Base-by-base conservation (phyloP, 2,113 vertebrate species). In the Sceloporus undulatus region DNA sequence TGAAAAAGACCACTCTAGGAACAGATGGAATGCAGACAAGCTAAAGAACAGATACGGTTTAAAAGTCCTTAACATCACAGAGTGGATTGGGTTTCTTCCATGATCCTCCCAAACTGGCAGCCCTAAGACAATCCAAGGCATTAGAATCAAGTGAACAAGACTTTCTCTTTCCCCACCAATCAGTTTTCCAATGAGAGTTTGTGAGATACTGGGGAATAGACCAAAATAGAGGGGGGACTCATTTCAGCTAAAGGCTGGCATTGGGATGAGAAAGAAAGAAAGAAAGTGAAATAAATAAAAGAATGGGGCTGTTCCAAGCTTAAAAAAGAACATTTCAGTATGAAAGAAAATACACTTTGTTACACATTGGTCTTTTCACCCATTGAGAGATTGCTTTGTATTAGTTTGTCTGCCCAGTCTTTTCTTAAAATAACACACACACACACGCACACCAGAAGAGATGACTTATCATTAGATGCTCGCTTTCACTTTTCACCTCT, bases 401-500 rank as follows among this genome's bases (percentile, higher is more conserved):
- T n/a, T 38, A 21, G 73, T 73, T n/a, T 56, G 9, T 27, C 48
- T 79, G 19, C 66, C 42, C 48, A 10, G 8, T 0, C n/a, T n/a
- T 66, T 85, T 77, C 34, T 5, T 68, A 1, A 27, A 18, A 25
- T 42, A 4, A 2, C 34, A 34, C 34, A 34, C 34, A 4, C 7
- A 27, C 16, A 29, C 25, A 79, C 40, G 23, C 14, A 70, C 23
- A 16, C 13, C 38, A 42, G 19, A 3, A 59, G 70, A 38, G 18
- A 40, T 52, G 3, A 10, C 27, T 18, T 25, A 48, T 87, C 71
- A 48, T 75, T 23, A 65, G 79, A 87, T n/a, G 71, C 79, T 82
- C 71, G 40, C 79, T 82, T 74, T 52, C 86, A 66, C 18, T 65
- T 82, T 66, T 81, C 71, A 76, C 79, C 71, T 66, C 71, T 18